Percentiles rank a stretch among this genome's conserved stretches.
These are phyloP conservation scores for Furcifer pardalis DNA, from an alignment of 2,797 vertebrate species.

Conservation along the genomic window DNA sequence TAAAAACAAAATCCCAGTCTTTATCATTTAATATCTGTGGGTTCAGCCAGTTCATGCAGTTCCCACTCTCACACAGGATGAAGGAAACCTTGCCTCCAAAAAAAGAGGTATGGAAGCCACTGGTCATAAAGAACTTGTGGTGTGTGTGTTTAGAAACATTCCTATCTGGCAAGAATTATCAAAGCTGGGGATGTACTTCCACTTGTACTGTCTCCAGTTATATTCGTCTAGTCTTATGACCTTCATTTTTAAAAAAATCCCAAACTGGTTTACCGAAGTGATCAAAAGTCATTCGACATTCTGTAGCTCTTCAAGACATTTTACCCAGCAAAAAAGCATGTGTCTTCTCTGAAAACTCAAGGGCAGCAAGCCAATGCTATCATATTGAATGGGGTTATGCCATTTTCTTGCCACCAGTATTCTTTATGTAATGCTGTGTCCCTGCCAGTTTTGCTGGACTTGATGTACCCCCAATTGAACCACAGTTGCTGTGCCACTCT, in stretches of 20 bases:
- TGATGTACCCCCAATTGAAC: neutral
- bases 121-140: slow-evolving; percentile 26
- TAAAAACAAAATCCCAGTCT: slow-evolving; percentile 29
- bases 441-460: slow-evolving; percentile 1
- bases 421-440: neutral
- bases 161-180: slow-evolving; percentile 4
- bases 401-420: slow-evolving; percentile 33
- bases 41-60: slow-evolving; percentile 14
- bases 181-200: slow-evolving; percentile 24
- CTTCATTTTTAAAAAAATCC: slow-evolving; percentile 63
- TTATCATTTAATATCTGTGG: slow-evolving; percentile 34
- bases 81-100: slow-evolving; percentile 5
- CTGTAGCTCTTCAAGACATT: slow-evolving; percentile 49
- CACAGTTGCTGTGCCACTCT: neutral
- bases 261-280: slow-evolving; percentile 54
- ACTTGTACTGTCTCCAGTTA: slow-evolving; percentile 16
- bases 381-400: neutral
- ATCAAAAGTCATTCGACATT: slow-evolving; percentile 64
- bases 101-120: slow-evolving; percentile 11
- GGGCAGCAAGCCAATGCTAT: slow-evolving; percentile 13
- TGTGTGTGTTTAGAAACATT: slow-evolving; percentile 33
- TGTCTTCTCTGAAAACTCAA: slow-evolving; percentile 30
- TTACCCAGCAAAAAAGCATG: slow-evolving; percentile 28
- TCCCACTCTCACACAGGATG: slow-evolving; percentile 24
- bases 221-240: slow-evolving; percentile 48